These are phyloP conservation scores for Myotis vivesi DNA, from an alignment of 2,797 vertebrate genomes.

Conservation along the genomic window DNA sequence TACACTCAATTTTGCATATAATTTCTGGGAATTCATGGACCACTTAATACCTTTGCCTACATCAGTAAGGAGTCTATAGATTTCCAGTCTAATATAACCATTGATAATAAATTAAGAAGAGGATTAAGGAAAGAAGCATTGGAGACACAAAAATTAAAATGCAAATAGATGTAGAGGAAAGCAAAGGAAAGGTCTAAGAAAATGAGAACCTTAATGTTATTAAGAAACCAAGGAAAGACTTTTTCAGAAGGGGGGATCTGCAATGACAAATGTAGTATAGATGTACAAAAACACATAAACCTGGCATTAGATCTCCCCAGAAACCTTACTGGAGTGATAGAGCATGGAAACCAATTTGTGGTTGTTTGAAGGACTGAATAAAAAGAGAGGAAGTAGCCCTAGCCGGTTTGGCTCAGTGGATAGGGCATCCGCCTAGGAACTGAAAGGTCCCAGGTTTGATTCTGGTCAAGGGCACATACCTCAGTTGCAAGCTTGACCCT, in stretches of 20 bases:
- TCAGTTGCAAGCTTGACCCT: too few species aligned
- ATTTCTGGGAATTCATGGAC: neutral
- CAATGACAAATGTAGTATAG: neutral
- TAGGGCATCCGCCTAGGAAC: too few species aligned
- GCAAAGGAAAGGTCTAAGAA: neutral
- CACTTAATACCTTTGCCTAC: neutral
- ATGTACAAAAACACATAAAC: neutral
- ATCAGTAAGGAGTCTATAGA: neutral
- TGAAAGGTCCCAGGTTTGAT: too few species aligned
- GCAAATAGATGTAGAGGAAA: neutral
- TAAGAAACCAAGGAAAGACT: constrained; percentile 7
- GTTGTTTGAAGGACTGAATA: too few species aligned
- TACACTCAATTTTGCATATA: neutral
- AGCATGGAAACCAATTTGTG: too few species aligned
- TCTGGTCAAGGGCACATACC: too few species aligned
- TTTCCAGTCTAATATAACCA: neutral
- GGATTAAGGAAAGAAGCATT: neutral
- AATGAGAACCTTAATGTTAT: neutral
- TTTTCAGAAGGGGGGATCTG: neutral
- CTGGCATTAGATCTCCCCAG: neutral
- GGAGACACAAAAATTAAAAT: neutral
- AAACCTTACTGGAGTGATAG: neutral
- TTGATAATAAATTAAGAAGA: neutral
- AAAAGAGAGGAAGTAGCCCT: too few species aligned
- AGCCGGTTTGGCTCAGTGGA: too few species aligned